Evolutionary conservation across 2,797 vertebrate genomes (phyloP).

Genomic region (Notolepis coatsorum): DNA sequence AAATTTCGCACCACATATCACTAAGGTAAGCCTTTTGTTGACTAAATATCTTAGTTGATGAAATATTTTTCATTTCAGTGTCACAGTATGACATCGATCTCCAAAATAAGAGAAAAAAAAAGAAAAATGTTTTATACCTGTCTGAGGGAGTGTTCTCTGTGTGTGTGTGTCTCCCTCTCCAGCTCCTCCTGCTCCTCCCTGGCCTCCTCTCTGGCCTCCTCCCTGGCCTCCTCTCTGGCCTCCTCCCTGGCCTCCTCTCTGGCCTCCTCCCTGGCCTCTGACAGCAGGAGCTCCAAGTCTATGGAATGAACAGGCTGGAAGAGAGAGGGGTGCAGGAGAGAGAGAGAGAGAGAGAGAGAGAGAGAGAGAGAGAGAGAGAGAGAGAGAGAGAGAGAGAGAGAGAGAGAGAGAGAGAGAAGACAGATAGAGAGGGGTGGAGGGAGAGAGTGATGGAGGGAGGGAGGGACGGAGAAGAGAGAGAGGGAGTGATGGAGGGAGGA

Average conservation of each 20-base stretch:
- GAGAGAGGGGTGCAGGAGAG: neutral
- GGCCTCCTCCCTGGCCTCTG: conserved; percentile 82
- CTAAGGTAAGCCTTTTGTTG: too few relatives aligned
- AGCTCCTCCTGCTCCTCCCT: conserved; percentile 84
- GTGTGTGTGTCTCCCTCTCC: conserved; percentile 83
- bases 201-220: conserved; percentile 85
- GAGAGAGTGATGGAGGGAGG: neutral
- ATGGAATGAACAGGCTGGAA: conserved; percentile 70
- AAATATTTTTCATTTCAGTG: too few relatives aligned
- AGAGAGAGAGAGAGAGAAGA: conserved; percentile 9
- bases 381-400: neutral
- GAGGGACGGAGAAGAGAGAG: neutral
- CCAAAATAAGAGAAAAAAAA: too few relatives aligned
- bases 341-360: neutral
- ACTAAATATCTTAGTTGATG: too few relatives aligned
- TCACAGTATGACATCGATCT: too few relatives aligned
- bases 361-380: conserved; percentile 3
- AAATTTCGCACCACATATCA: too few relatives aligned
- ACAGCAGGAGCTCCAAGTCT: conserved; percentile 83
- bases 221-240: conserved; percentile 85
- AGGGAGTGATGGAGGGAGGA: neutral
- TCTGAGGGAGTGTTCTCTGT: conserved; percentile 84
- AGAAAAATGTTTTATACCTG: too few relatives aligned
- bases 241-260: conserved; percentile 84
- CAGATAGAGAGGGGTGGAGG: neutral